Base-by-base conservation (phyloP, 2,797 vertebrate species). In the Acanthurus lineatus region DNA sequence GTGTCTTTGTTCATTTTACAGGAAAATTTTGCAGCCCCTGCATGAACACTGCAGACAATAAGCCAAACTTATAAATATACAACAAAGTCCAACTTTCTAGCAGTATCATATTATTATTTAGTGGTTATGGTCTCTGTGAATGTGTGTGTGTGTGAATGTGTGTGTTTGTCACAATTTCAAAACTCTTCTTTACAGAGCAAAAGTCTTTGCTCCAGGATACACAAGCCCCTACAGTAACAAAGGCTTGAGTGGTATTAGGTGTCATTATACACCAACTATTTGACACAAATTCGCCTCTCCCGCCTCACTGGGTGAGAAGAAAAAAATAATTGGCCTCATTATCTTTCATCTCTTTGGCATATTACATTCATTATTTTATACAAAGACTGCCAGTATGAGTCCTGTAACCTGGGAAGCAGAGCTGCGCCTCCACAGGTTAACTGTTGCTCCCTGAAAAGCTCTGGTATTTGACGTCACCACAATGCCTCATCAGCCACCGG, bases 401-500 rank as follows among this genome's bases (percentile, higher is more conserved):
- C 88, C 86, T 87, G 91, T 91, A 90, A 89, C 90, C 92, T 89
- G 86, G 86, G 89, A 92, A 88, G 90, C 83, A 42, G 68, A 53
- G 82, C 88, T 82, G 82, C 52, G 69, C 86, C 87, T 89, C 90
- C 81, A 81, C 90, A 93, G 88, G 91, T 93, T 89, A 91, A 93
- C 91, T 82, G 90, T 79, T 86, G 85, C 88, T 89, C 86, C 74
- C 87, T 85, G 81, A 85, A 87, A 93, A 89, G 63, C 83, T 64
- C 75, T 15, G 17, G 76, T 53, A 81, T 82, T 90, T 92, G 90
- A 93, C 91, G 92, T 94, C 93, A 93, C 88, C 88, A 91, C 92
- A 91, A 91, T 91, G 92, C 87, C 94, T 92, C 94, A 93, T 93
- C 92, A 93, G 91, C 92, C 90, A 89, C 89, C 76, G 82, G 89